Conservation (phyloP, 2,113 vertebrate genomes). For the Pycnonotus jocosus region DNA sequence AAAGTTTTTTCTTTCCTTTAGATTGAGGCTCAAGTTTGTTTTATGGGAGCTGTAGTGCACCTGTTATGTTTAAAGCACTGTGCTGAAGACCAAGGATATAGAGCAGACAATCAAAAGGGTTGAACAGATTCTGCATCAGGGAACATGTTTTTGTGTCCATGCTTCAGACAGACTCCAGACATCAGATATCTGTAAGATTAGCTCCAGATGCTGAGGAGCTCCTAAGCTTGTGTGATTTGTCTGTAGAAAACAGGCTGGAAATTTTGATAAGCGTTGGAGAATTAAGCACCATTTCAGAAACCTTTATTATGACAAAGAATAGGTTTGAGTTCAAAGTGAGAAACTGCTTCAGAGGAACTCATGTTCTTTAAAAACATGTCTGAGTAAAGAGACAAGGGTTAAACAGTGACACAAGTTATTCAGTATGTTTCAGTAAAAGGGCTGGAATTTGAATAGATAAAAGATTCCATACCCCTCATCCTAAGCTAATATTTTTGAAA, state of each 20-base stretch:
- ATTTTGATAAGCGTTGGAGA: background rate
- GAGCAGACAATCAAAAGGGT: background rate
- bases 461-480: background rate
- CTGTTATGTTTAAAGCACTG: background rate
- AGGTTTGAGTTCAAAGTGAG: background rate
- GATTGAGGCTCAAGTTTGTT: background rate
- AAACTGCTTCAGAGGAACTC: background rate
- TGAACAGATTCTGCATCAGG: background rate
- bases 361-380: background rate
- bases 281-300: conserved; percentile 15
- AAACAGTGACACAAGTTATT: background rate
- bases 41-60: background rate
- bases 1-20: background rate
- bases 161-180: conserved; percentile 3
- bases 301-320: background rate
- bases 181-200: conserved; percentile 13
- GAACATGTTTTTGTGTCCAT: background rate
- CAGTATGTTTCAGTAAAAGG: background rate
- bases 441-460: background rate
- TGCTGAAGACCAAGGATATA: background rate
- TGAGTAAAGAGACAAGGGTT: background rate
- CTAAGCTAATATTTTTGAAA: background rate
- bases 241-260: background rate
- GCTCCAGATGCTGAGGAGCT: background rate
- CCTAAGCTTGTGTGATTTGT: background rate